Evolutionary conservation across 2,888 invertebrate genomes (phyloP), one percentile per base, ranked within the genome.

Genomic region (Alviniconcha strummeri): DNA sequence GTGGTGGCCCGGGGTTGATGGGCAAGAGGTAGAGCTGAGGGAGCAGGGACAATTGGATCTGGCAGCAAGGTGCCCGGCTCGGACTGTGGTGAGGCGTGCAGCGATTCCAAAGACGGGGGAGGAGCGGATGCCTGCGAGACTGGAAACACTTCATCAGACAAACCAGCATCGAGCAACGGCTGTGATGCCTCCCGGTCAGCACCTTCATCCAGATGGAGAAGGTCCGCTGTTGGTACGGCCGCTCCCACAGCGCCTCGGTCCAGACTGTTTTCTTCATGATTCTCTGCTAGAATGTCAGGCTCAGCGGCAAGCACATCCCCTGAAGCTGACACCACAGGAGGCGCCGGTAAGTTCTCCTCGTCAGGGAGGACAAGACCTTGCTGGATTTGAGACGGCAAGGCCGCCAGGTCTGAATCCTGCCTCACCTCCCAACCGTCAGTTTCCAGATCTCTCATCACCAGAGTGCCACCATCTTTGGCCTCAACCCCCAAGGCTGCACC

Each of bases 191-290:
- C 19, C 9, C 5, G 55, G 7, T 7, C 17, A 9, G 5, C 76
- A 57, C 76, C 13, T 57, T 77, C 76, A 15, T 77, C 76, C 19
- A 77, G 56, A 77, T 77, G 76, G 1, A 77, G 57, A 19, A 77
- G 76, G 19, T 77, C 76, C 9, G 76, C 76, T 8, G 76, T 77
- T 5, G 76, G 57, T 4, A 77, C 76, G 1, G n/a, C 19, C 55
- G 54, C 55, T 7, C 5, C 75, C 55, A 6, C 75, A 15, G 13
- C 55, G 6, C 5, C 75, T 7, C 8, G 11, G 17, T 75, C 55
- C 75, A 55, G 55, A 13, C 15, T 11, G 17, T 71, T 71, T n/a
- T 6, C 71, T 19, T n/a, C n/a, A 71, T 2, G 8, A 71, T n/a
- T 6, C 15, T 69, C 36, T 36, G 36, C 36, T 36, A 3, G 36